Evolutionary conservation across 2,113 vertebrate species (phyloP), one percentile per base, ranked within the genome.

Genomic region (Polypterus senegalus): DNA sequence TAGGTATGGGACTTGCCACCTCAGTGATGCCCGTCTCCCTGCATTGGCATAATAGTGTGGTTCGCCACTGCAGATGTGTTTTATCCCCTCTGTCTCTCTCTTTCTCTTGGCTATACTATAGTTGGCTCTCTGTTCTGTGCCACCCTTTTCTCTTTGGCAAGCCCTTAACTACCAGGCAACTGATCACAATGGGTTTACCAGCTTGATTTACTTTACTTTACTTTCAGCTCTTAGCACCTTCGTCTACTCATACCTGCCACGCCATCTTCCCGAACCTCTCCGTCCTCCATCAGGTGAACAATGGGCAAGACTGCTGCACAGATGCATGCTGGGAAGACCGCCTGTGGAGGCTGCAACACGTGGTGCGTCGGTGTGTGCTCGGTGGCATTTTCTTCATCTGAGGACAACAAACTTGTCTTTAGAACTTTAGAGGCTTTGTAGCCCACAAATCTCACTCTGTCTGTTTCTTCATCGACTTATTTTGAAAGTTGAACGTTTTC

Each of bases 311-410:
- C 94, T 0, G 94, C 91, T 6, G 96, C 96, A 80, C 96, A 98
- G 71, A 99, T 99, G 79, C 96, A 99, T 0, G 96, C 94, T 78
- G 96, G 96, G 79, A 99, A 99, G 56, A 99, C 95, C 2, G 93
- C 92, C 68, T 99, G 96, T 0, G 96, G 96, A 0, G 95, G 96
- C 43, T 99, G 96, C 7, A 94, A 81, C 70, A 94, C 86, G 4
- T 98, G 94, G 62, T 97, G 96, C 48, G 92, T 99, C 4, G 92
- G 93, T 0, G 93, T 97, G 74, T 97, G 95, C 62, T 99, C 96
- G 0, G 94, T 91, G 43, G 89, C 90, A 72, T 94, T 94, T 49
- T 99, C 95, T 58, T 99, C 94, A 76, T 97, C 94, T 98, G 69
- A 54, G 27, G 3, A 27, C 27, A 27, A 27, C 27, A 27, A 27